Conservation (phyloP, 2,888 invertebrate species). For the Eubasilissa splendida region DNA sequence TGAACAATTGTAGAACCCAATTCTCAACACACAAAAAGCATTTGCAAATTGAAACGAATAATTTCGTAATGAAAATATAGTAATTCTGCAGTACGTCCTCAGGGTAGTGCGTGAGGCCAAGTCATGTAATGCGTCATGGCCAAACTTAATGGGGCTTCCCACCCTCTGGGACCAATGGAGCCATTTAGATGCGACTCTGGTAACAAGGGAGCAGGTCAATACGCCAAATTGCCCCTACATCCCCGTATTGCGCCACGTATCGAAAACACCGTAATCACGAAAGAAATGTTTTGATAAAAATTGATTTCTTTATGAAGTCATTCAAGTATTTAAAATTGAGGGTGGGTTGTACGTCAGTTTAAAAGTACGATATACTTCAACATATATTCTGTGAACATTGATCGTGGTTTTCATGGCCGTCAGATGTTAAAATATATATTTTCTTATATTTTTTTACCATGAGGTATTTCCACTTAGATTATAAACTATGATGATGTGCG, state of each 20-base stretch:
- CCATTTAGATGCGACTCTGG: slow-evolving; percentile 50
- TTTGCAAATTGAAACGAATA: no score
- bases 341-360: no score
- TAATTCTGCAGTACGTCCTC: background rate
- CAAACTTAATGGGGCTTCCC: slow-evolving; percentile 5
- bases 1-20: no score
- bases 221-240: slow-evolving; percentile 50
- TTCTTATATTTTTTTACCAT: no score
- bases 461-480: no score
- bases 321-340: background rate
- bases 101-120: slow-evolving; percentile 3
- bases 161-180: slow-evolving; percentile 38
- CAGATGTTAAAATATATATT: no score
- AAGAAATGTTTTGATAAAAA: background rate
- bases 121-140: slow-evolving; percentile 15
- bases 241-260: slow-evolving; percentile 24
- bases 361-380: no score
- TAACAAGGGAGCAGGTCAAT: slow-evolving; percentile 48
- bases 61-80: background rate
- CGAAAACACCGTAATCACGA: slow-evolving; percentile 5
- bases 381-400: no score
- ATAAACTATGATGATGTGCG: no score
- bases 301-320: background rate
- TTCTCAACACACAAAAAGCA: no score
- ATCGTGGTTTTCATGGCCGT: no score